These are phyloP conservation scores for Acanthisitta chloris DNA, from an alignment of 2,113 vertebrate genomes.

Conservation along the genomic window DNA sequence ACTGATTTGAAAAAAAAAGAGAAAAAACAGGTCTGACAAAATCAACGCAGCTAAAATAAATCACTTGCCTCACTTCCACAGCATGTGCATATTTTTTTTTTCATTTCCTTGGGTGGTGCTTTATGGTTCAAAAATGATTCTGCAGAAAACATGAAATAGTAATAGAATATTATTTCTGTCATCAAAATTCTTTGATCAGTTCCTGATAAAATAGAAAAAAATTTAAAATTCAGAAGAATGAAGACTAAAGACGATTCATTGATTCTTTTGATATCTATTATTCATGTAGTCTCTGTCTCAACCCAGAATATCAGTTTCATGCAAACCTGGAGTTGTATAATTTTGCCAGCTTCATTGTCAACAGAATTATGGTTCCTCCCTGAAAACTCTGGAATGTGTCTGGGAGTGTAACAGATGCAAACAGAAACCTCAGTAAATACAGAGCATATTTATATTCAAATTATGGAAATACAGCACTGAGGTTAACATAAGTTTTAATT, in stretches of 20 bases:
- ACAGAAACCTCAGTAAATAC: background rate
- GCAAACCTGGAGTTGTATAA: background rate
- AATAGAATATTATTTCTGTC: background rate
- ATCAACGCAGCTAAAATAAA: conserved; percentile 25
- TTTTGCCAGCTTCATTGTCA: background rate
- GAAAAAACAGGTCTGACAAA: background rate
- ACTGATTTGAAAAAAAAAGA: background rate
- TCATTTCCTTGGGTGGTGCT: background rate
- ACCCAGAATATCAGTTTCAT: background rate
- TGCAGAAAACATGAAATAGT: background rate
- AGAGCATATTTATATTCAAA: background rate
- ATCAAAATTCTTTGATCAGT: background rate
- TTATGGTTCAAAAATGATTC: background rate
- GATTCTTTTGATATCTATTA: conserved; percentile 30
- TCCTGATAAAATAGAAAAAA: background rate
- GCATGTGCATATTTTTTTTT: background rate
- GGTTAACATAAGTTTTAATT: background rate
- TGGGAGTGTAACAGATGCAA: background rate
- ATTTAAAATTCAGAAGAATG: conserved; percentile 15
- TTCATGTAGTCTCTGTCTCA: background rate
- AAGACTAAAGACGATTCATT: background rate
- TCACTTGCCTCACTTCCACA: conserved; percentile 13
- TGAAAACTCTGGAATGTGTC: conserved; percentile 7
- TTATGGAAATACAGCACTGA: background rate
- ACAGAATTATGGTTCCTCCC: background rate